Evolutionary conservation across 2,113 vertebrate species (phyloP).

Genomic region (Myrmecobius fasciatus): DNA sequence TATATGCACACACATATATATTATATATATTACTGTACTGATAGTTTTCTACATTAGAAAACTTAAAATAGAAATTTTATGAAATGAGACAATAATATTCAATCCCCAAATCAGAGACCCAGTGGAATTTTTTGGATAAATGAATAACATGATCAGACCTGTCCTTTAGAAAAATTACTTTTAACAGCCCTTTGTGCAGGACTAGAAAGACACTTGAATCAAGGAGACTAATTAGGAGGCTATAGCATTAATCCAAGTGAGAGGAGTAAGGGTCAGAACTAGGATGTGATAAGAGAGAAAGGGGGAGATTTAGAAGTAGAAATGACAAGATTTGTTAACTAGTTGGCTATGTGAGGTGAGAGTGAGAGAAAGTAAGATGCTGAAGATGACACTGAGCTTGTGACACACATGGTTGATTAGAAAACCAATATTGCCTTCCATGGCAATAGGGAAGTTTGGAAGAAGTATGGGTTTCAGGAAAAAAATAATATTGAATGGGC

Average conservation of each 20-base stretch:
- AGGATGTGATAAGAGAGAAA: background rate
- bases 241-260: background rate
- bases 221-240: background rate
- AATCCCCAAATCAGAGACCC: background rate
- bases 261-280: background rate
- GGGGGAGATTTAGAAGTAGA: background rate
- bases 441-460: background rate
- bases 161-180: background rate
- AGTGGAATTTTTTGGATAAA: background rate
- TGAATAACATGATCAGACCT: background rate
- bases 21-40: background rate
- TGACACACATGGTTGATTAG: background rate
- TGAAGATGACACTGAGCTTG: background rate
- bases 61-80: background rate
- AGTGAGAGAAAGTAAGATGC: too few relatives aligned
- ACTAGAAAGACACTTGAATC: background rate
- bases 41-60: background rate
- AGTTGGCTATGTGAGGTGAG: background rate
- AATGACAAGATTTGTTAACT: background rate
- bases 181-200: background rate
- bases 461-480: background rate
- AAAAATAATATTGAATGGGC: background rate
- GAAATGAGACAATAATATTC: background rate
- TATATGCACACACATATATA: too few relatives aligned
- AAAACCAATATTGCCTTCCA: background rate